These are phyloP conservation scores for Lasioglossum morio DNA, from an alignment of 2,888 invertebrate genomes.

Conservation along the genomic window DNA sequence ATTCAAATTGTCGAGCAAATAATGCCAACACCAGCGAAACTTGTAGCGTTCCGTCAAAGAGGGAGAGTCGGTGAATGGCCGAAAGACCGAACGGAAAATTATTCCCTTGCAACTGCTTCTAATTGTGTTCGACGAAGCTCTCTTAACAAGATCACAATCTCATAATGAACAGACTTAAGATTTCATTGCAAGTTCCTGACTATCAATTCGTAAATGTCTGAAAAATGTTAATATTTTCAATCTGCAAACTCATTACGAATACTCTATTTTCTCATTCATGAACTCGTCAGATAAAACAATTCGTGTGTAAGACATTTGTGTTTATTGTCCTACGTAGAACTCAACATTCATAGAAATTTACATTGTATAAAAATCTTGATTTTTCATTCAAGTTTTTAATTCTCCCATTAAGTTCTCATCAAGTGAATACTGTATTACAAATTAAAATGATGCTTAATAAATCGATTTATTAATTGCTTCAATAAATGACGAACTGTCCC, in stretches of 20 bases:
- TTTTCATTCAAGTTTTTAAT: too few relatives aligned
- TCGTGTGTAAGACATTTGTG: too few relatives aligned
- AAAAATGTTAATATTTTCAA: background rate
- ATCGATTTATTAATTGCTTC: background rate
- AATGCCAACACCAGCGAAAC: constrained; percentile 30
- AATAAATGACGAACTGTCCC: too few relatives aligned
- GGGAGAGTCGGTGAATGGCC: background rate
- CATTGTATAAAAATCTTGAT: too few relatives aligned
- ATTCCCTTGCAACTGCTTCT: constrained; percentile 11
- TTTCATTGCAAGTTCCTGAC: background rate
- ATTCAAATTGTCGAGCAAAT: constrained; percentile 56
- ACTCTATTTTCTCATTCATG: too few relatives aligned
- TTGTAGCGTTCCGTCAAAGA: constrained; percentile 38
- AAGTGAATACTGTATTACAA: background rate
- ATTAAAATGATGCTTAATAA: background rate
- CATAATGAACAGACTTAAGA: background rate
- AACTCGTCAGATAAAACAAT: too few relatives aligned
- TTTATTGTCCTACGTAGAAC: too few relatives aligned
- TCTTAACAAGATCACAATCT: background rate
- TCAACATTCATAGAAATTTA: too few relatives aligned
- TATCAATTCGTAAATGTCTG: background rate
- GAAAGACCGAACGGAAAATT: constrained; percentile 20
- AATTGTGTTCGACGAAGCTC: background rate
- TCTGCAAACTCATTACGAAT: background rate
- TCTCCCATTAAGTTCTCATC: background rate